These are phyloP conservation scores for Sorex araneus DNA, from an alignment of 2,113 vertebrate species.

Conservation along the genomic window DNA sequence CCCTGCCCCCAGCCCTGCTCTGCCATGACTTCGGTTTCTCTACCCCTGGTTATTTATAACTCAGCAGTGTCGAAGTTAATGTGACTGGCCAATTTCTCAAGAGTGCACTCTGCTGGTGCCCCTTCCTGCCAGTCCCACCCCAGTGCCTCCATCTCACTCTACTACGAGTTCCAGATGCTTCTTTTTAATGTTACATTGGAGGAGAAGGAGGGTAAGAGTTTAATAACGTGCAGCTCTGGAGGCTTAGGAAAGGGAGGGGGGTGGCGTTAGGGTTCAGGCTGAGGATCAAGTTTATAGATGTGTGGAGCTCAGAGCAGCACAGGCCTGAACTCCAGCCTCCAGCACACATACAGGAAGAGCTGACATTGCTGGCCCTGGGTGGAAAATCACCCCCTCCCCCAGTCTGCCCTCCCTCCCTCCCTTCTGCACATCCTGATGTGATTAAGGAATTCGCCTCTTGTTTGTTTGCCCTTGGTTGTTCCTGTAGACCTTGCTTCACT, in stretches of 20 bases:
- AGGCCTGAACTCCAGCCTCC: conserved; percentile 89
- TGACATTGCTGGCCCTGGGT: conserved; percentile 89
- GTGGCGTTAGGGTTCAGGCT: conserved; percentile 89
- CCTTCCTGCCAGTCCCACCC: conserved; percentile 87
- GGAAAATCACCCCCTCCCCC: conserved; percentile 84
- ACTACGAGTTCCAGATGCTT: conserved; percentile 91
- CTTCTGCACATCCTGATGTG: conserved; percentile 93
- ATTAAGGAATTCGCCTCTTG: conserved; percentile 93
- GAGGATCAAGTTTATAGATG: conserved; percentile 91
- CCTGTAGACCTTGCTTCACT: conserved; percentile 90
- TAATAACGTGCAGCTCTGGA: conserved; percentile 85
- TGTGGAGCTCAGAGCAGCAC: conserved; percentile 82
- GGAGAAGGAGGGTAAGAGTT: conserved; percentile 83
- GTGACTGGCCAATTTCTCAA: conserved; percentile 82
- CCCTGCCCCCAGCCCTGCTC: conserved; percentile 77
- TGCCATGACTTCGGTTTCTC: conserved; percentile 81
- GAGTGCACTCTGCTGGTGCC: conserved; percentile 86
- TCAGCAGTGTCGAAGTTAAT: conserved; percentile 77
- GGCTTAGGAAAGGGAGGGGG: conserved; percentile 83
- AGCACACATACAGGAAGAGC: conserved; percentile 92
- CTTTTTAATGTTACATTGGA: conserved; percentile 83
- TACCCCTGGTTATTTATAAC: conserved; percentile 85
- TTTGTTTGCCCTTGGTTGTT: conserved; percentile 92
- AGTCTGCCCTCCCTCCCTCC: conserved; percentile 79
- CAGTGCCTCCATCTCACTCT: conserved; percentile 82